Conservation (phyloP, 2,888 invertebrate genomes). For the Philopedon plagiatum region DNA sequence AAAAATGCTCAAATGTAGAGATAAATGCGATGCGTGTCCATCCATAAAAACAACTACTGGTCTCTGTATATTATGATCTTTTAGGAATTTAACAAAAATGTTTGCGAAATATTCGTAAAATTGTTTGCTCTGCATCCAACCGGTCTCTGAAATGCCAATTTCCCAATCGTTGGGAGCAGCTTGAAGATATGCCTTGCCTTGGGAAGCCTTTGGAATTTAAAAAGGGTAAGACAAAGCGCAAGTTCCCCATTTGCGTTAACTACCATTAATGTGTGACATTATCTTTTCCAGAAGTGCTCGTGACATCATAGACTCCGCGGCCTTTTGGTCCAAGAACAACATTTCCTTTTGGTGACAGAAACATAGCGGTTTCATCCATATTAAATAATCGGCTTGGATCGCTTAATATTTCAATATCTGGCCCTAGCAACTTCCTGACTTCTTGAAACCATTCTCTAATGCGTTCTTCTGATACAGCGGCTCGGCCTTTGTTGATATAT, state of each 20-base stretch:
- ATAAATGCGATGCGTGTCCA: not conserved
- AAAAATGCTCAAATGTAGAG: not conserved
- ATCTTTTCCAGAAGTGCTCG: slow-evolving; percentile 10
- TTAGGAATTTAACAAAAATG: too few species aligned
- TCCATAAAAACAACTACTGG: slow-evolving; percentile 13
- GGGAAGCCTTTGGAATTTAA: not conserved
- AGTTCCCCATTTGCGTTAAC: not conserved
- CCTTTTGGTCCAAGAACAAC: slow-evolving; percentile 1
- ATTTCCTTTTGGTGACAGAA: slow-evolving; percentile 15
- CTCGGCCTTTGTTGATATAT: slow-evolving; percentile 16
- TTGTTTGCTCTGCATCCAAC: slow-evolving; percentile 20
- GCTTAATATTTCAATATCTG: slow-evolving; percentile 2
- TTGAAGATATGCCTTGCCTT: not conserved
- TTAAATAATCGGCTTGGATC: slow-evolving; percentile 14
- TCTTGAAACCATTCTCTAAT: slow-evolving; percentile 13
- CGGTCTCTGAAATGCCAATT: slow-evolving; percentile 15
- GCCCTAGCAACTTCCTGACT: not conserved
- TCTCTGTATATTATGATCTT: not conserved
- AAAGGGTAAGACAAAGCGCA: too few species aligned
- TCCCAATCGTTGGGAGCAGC: slow-evolving; percentile 11
- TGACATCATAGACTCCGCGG: not conserved
- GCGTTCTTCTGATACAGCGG: not conserved
- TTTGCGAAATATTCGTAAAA: slow-evolving; percentile 24
- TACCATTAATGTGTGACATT: too few species aligned
- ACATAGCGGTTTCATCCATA: slow-evolving; percentile 20